These are phyloP conservation scores for Syngnathus acus DNA, from an alignment of 2,797 vertebrate genomes.

Conservation along the genomic window DNA sequence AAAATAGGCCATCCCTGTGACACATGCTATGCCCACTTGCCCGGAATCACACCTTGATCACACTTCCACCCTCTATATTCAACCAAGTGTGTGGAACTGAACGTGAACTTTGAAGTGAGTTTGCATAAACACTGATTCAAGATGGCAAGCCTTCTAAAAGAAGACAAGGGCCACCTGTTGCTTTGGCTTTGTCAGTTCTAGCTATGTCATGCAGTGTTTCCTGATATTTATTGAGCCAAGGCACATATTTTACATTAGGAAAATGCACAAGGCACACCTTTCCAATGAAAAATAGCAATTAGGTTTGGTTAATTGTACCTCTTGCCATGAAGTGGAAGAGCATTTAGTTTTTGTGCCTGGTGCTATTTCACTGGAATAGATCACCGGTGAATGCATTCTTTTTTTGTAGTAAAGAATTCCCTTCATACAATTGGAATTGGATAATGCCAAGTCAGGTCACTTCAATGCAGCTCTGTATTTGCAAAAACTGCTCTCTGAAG, in stretches of 20 bases:
- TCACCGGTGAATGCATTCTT: no score
- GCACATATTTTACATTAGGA: not conserved
- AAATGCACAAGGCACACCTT: not conserved
- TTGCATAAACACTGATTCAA: not conserved
- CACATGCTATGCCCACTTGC: constrained; percentile 4
- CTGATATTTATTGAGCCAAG: not conserved
- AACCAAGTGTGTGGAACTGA: not conserved
- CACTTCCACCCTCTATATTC: not conserved
- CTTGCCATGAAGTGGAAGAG: not conserved
- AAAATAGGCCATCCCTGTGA: constrained; percentile 28
- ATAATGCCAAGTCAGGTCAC: no score
- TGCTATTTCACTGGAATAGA: not conserved
- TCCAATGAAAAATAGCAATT: not conserved
- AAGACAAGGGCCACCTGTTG: not conserved
- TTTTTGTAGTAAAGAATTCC: no score
- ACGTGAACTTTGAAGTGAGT: not conserved
- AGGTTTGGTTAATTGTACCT: not conserved
- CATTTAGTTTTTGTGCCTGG: not conserved
- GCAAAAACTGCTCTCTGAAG: no score
- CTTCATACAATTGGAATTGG: no score
- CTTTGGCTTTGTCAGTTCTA: not conserved
- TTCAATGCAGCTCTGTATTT: no score
- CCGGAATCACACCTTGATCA: constrained; percentile 3
- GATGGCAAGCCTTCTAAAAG: not conserved
- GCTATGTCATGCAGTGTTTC: not conserved